Base-by-base conservation (phyloP, 37 sponge, comb jelly and placozoan species). In the Beroe ovata region DNA sequence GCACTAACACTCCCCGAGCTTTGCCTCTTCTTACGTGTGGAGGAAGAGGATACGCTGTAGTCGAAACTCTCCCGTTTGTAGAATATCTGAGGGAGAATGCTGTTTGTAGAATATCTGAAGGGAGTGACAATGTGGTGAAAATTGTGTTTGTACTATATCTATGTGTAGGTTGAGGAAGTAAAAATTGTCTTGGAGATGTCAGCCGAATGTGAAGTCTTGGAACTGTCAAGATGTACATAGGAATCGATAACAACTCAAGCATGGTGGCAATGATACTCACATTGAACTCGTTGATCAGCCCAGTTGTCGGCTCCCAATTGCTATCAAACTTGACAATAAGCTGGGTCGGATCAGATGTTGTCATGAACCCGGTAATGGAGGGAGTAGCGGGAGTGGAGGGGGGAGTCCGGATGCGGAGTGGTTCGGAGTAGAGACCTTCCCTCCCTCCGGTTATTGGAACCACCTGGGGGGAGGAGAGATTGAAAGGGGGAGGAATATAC, bases 351-450 rank as follows among this genome's bases (percentile, higher is more conserved):
- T 36, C 54, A 6, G 42, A 19, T 14, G 84, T 77, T 1, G 18
- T 32, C 22, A 21, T 77, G 54, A 42, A 77, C 4, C 26, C 84
- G 0, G 54, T 42, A 36, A 77, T 77, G 8, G 38, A 1, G 1
- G 84, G 84, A 1, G 84, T 23, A 14, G 84, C 47, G 3, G 84
- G 84, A 54, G 38, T 36, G 11, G 3, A 6, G 54, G 84, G 54
- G 22, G 35, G 47, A 4, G 54, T 77, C 41, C 84, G 16, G 25
- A 77, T 14, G 1, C 35, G n/a, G 18, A 77, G 42, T 41, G 84
- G 84, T 40, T 77, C 38, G 1, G 38, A 36, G 84, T 77, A 77
- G 47, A 77, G 84, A 11, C 84, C 84, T n/a, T 77, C 84, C 8
- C 20, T 71, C 16, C 38, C 38, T 8, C 34, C 34, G 38, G 16